Conservation (phyloP, 2,113 vertebrate genomes). For the Oncorhynchus mykiss region DNA sequence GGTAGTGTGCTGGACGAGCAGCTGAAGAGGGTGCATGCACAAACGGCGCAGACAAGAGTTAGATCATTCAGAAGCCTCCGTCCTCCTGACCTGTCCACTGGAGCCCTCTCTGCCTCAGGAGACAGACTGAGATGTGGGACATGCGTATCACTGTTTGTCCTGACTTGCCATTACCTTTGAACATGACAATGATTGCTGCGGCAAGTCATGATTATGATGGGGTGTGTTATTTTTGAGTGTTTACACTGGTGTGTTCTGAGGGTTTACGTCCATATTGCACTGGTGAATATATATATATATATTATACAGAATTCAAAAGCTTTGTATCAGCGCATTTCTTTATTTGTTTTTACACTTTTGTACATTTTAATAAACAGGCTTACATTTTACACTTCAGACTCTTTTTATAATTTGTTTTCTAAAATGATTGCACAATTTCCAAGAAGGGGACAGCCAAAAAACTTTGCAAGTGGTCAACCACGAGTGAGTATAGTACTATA, state of each 20-base stretch:
- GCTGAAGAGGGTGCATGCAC: constrained; percentile 38
- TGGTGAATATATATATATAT: constrained; percentile 23
- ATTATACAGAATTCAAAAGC: constrained; percentile 16
- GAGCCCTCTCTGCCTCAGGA: not conserved
- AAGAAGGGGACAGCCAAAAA: constrained; percentile 40
- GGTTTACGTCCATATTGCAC: not conserved
- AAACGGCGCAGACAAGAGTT: constrained; percentile 47
- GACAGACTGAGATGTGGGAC: too few species aligned
- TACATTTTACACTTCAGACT: constrained; percentile 25
- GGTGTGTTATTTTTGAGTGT: not conserved
- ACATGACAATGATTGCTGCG: too few species aligned
- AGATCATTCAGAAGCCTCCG: constrained; percentile 34
- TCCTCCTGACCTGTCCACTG: constrained; percentile 8
- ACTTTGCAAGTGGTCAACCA: constrained; percentile 25
- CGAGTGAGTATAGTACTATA: constrained; percentile 24
- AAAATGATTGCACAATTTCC: constrained; percentile 38
- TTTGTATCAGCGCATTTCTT: not conserved
- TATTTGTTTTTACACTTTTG: constrained; percentile 33
- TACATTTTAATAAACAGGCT: constrained; percentile 46
- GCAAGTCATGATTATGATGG: too few species aligned
- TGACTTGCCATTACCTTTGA: too few species aligned
- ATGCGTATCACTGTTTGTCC: too few species aligned
- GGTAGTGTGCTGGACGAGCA: constrained; percentile 42
- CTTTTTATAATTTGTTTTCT: constrained; percentile 21
- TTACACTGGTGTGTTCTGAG: too few species aligned